phyloP scores from a whole-genome alignment of 1,140 invertebrate genomes.

The Drosophila paulistorum region DNA sequence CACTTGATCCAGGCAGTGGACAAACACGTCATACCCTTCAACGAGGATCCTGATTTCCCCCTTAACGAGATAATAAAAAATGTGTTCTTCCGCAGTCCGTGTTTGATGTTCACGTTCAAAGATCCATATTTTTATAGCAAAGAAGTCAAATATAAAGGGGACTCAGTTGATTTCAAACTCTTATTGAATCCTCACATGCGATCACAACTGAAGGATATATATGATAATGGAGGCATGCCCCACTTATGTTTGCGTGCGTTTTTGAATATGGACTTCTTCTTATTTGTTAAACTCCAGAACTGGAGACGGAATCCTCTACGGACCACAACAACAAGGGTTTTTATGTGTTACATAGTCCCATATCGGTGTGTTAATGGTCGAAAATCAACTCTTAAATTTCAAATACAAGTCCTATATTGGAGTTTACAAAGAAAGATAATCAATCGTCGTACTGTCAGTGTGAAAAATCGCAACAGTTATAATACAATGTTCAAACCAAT shows the following conservation, averaged over 20 bases:
- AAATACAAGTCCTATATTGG: too few relatives aligned
- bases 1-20: not conserved
- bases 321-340: not conserved
- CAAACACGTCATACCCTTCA: too few relatives aligned
- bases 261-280: too few relatives aligned
- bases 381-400: too few relatives aligned
- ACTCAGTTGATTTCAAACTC: not conserved
- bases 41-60: not conserved
- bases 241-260: too few relatives aligned
- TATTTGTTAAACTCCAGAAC: too few relatives aligned
- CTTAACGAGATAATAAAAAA: not conserved
- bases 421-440: too few relatives aligned
- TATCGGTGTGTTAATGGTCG: too few relatives aligned
- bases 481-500: too few relatives aligned
- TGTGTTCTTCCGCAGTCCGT: not conserved
- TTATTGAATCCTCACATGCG: not conserved
- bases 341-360: not conserved
- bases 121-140: not conserved
- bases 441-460: too few relatives aligned
- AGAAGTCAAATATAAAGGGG: not conserved
- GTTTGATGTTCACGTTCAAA: not conserved
- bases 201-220: not conserved
- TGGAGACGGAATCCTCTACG: too few relatives aligned
- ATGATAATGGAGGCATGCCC: not conserved
- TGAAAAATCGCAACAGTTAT: too few relatives aligned